phyloP scores from a whole-genome alignment of 2,888 invertebrate species.

The Lithophane ornitopus region DNA sequence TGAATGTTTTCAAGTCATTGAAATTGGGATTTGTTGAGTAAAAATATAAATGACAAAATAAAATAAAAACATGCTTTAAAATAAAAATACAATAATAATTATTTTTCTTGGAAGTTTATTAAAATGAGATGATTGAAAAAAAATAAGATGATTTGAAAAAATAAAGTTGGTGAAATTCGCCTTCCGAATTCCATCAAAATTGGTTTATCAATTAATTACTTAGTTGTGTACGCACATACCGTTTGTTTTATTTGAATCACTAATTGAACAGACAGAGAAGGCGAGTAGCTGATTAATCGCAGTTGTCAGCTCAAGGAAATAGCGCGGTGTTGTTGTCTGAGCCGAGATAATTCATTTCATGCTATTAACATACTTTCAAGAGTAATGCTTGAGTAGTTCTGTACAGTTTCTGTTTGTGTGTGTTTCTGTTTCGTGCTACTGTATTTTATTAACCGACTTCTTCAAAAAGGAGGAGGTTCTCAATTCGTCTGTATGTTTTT shows the following conservation, averaged over 20 bases:
- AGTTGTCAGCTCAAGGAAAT: slow-evolving; percentile 18
- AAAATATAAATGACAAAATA: neutral
- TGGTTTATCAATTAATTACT: slow-evolving; percentile 2
- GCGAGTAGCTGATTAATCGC: slow-evolving; percentile 23
- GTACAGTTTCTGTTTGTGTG: neutral
- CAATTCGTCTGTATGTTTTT: too few species aligned
- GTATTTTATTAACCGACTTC: too few species aligned
- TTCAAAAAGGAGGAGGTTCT: too few species aligned
- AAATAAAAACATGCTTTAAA: neutral
- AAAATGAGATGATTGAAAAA: neutral
- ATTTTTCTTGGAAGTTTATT: neutral
- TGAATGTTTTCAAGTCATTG: neutral
- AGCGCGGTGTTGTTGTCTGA: slow-evolving; percentile 12
- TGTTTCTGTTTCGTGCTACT: neutral
- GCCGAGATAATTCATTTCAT: slow-evolving; percentile 7
- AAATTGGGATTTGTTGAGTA: neutral
- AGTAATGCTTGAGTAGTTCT: neutral
- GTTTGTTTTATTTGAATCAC: neutral
- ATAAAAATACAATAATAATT: neutral
- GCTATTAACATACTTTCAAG: neutral
- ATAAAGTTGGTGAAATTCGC: neutral
- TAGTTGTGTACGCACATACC: neutral
- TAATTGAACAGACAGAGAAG: neutral
- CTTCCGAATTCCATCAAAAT: neutral
- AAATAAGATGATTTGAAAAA: too few species aligned